Evolutionary conservation across 2,888 invertebrate genomes (phyloP), one percentile per base, ranked within the genome.

Genomic region (Eupelmus urozonus): DNA sequence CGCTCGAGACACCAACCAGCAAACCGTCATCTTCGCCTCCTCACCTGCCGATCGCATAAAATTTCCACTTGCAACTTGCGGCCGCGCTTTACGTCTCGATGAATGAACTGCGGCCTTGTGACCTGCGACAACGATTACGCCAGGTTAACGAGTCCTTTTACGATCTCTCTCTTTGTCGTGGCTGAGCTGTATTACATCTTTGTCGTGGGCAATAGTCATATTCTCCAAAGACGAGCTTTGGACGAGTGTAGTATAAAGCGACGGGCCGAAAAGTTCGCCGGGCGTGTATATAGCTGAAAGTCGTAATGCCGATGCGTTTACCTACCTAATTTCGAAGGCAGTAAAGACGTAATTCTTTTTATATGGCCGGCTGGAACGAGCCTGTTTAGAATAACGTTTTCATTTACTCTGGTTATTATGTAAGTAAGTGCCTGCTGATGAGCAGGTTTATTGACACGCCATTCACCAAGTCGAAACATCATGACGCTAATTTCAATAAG

Each of bases 141-240:
- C 80, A 82, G 60, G 60, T 63, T 79, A 80, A 76, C 80, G 60
- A 71, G 73, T 76, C 69, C 77, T 82, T 84, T 84, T 83, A 84
- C 82, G 83, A 82, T 80, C 81, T 71, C 79, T 70, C 78, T 80
- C 75, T n/a, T n/a, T n/a, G n/a, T n/a, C n/a, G 16, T 75, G 73
- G 75, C n/a, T n/a, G n/a, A n/a, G n/a, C n/a, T n/a, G 79, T 81
- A 79, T 84, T 83, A 84, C 83, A 69, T 76, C 65, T 65, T 82
- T 81, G n/a, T n/a, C 69, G 81, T 82, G 84, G 84, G 85, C 84
- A 78, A 71, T 80, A 69, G 81, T 75, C 60, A 75, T 69, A 62
- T 62, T 40, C 59, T 20, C 29, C 16, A 34, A 20, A n/a, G n/a
- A n/a, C n/a, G n/a, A n/a, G n/a, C n/a, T n/a, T n/a, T n/a, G n/a